Evolutionary conservation across 2,888 invertebrate genomes (phyloP).

Genomic region (Agriopis marginaria): DNA sequence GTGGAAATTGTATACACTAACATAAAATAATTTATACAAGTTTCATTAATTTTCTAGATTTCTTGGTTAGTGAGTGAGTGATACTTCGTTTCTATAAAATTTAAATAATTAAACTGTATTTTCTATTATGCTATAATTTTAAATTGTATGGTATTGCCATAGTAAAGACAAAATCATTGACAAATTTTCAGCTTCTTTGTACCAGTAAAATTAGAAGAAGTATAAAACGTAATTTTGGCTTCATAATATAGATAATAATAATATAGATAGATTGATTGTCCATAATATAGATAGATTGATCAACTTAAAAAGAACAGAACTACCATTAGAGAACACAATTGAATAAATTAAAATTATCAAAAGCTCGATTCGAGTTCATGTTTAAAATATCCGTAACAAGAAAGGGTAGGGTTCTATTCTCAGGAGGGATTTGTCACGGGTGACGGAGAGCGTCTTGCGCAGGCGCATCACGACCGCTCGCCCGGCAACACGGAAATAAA

Average conservation of each 20-base stretch:
- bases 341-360: conserved; percentile 36
- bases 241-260: too few species aligned
- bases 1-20: too few species aligned
- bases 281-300: neutral
- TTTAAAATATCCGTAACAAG: conserved; percentile 42
- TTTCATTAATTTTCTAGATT: too few species aligned
- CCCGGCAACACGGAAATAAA: conserved; percentile 37
- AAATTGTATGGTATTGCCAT: too few species aligned
- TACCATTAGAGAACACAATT: conserved; percentile 32
- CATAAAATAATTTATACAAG: neutral
- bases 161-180: too few species aligned
- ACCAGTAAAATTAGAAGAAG: neutral
- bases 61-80: too few species aligned
- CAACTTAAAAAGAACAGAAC: conserved; percentile 11
- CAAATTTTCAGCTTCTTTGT: neutral
- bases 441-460: conserved; percentile 47
- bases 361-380: conserved; percentile 37
- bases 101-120: too few species aligned
- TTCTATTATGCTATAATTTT: too few species aligned
- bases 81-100: too few species aligned
- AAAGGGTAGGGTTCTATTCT: conserved; percentile 50
- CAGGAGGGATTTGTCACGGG: conserved; percentile 60
- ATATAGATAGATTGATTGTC: neutral
- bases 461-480: conserved; percentile 42
- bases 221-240: too few species aligned